Evolutionary conservation across 2,888 invertebrate species (phyloP).

Genomic region (Bursaphelenchus okinawaensis): DNA sequence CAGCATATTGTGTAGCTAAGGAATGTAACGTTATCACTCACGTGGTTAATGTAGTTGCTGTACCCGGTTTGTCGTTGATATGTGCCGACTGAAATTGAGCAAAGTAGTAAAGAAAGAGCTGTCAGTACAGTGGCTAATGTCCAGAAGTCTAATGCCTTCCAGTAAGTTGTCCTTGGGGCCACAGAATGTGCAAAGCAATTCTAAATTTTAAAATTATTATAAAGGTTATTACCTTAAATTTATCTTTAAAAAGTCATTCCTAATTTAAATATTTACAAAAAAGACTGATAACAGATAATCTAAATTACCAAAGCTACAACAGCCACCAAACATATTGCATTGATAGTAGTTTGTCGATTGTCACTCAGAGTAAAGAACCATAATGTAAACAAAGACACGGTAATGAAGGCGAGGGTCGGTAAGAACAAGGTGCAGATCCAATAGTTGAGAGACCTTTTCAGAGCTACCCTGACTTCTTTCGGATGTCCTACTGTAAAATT

Average conservation of each 20-base stretch:
- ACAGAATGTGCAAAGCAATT: not conserved
- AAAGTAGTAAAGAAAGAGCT: constrained; percentile 1
- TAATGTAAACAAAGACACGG: constrained; percentile 18
- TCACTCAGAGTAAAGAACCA: constrained; percentile 20
- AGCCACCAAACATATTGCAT: constrained; percentile 12
- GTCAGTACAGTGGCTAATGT: constrained; percentile 9
- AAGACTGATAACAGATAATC: constrained; percentile 8
- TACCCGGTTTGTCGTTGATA: not conserved
- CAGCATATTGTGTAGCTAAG: no score
- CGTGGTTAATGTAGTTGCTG: not conserved
- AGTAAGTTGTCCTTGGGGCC: constrained; percentile 21
- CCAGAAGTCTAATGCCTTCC: constrained; percentile 29
- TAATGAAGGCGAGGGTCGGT: constrained; percentile 17
- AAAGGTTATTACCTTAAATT: constrained; percentile 2
- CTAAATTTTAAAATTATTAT: no score
- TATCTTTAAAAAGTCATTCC: not conserved
- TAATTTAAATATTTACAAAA: not conserved
- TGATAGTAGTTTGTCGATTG: constrained; percentile 2
- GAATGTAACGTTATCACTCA: not conserved
- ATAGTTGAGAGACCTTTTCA: constrained; percentile 16
- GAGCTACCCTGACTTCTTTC: constrained; percentile 2
- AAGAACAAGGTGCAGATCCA: constrained; percentile 17
- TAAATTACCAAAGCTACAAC: constrained; percentile 12
- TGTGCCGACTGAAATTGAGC: not conserved
- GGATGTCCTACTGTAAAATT: not conserved